A percentile compares a stretch with the other conserved stretches of the same genome.
Evolutionary conservation across 2,888 invertebrate genomes (phyloP).

Genomic region (Gandaritis pyraliata): DNA sequence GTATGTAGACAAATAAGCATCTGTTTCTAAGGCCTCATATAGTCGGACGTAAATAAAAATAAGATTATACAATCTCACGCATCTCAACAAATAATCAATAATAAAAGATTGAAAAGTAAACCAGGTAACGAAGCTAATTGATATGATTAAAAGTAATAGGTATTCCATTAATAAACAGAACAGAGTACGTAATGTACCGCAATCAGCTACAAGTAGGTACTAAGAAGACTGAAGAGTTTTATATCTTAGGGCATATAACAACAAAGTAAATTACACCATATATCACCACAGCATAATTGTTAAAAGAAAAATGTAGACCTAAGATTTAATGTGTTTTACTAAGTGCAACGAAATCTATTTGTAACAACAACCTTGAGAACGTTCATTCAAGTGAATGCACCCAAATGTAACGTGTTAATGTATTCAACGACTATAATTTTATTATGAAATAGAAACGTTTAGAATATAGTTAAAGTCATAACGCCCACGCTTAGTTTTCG

Average conservation of each 20-base stretch:
- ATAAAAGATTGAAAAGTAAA: neutral
- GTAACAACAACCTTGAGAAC: slow-evolving; percentile 24
- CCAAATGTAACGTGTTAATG: slow-evolving; percentile 19
- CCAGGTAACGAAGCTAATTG: slow-evolving; percentile 2
- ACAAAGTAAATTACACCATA: too few species aligned
- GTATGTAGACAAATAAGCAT: too few species aligned
- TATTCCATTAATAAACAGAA: slow-evolving; percentile 2
- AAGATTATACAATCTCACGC: neutral
- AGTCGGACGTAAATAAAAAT: too few species aligned
- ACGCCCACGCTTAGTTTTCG: slow-evolving; percentile 15
- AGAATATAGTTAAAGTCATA: slow-evolving; percentile 17
- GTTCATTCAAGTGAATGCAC: slow-evolving; percentile 31
- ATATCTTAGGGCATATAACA: too few species aligned
- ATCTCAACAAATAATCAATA: neutral
- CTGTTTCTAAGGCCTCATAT: too few species aligned
- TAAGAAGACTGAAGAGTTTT: neutral
- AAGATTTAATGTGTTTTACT: neutral
- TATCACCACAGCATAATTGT: too few species aligned
- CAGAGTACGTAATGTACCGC: neutral
- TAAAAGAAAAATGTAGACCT: neutral
- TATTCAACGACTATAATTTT: slow-evolving; percentile 7
- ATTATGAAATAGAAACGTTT: slow-evolving; percentile 29
- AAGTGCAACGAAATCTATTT: slow-evolving; percentile 20
- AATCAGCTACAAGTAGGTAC: neutral
- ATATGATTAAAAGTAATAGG: neutral